Evolutionary conservation across 2,797 vertebrate genomes (phyloP), one percentile per base, ranked within the genome.

Genomic region (Fistularia tabacaria): DNA sequence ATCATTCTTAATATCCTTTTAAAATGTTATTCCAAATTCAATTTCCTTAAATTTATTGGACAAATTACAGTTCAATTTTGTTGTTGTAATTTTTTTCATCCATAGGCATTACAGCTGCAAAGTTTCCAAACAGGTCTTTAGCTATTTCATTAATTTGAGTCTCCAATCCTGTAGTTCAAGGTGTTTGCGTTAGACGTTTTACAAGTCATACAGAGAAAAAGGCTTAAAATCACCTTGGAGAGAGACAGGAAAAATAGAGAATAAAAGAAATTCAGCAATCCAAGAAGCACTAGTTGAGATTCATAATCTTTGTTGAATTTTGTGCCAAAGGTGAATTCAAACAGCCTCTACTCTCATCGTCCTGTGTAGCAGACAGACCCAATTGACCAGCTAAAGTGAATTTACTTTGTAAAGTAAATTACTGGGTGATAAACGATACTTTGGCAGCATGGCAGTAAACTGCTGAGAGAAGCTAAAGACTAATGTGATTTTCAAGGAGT

Each of bases 401-500:
- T 87, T 87, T 82, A 85, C 77, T 79, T 74, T 69, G 82, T 71
- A 88, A 89, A 91, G 86, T 86, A 85, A 87, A 90, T 91, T 91
- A 90, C 66, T 57, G 74, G 58, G 81, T 79, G 89, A 88, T 90
- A 88, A 89, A 88, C 50, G 86, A 89, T 89, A 88, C 85, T 82
- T 88, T 86, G 81, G 84, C 87, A 81, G 72, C 80, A 81, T 77
- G 69, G 83, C 86, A 65, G 76, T 71, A 79, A 89, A 88, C 87
- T 87, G 88, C 88, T 89, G 88, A 89, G 85, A 82, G 88, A 89
- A 84, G 87, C 88, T 85, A 85, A 89, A 90, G 76, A 64, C 77
- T 91, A 91, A 91, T 90, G 76, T 63, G 64, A 91, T 92, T 90
- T 89, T 77, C 78, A 80, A 85, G 72, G 82, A 88, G 85, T 91